A percentile compares a stretch with the other conserved stretches of the same genome.
phyloP scores from a whole-genome alignment of 2,113 vertebrate species.

The Paedocypris sp. region DNA sequence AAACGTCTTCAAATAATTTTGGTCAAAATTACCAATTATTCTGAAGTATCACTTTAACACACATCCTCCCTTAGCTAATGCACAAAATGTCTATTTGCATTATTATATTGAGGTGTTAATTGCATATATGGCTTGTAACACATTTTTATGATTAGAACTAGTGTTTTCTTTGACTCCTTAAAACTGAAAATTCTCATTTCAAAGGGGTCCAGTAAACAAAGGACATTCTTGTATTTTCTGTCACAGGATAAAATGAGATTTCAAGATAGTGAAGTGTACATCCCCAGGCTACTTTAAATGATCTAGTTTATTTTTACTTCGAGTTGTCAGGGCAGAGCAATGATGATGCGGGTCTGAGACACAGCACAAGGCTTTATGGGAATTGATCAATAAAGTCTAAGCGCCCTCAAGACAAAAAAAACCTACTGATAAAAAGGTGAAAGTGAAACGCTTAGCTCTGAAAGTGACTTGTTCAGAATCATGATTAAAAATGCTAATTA shows the following conservation, averaged over 20 bases:
- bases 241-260: not conserved
- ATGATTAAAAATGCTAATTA: not conserved
- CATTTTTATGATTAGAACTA: too few relatives aligned
- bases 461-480: not conserved
- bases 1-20: too few relatives aligned
- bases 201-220: not conserved
- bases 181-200: not conserved
- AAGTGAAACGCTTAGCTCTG: not conserved
- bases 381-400: not conserved
- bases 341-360: not conserved
- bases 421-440: not conserved
- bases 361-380: not conserved
- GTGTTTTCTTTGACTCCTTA: too few relatives aligned
- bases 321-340: slow-evolving; percentile 5
- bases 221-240: not conserved
- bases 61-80: too few relatives aligned
- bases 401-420: not conserved
- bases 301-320: slow-evolving; percentile 24
- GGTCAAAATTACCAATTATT: too few relatives aligned
- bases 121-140: too few relatives aligned
- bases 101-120: too few relatives aligned
- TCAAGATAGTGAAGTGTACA: slow-evolving; percentile 13
- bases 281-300: slow-evolving; percentile 24
- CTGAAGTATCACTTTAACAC: too few relatives aligned
- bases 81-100: too few relatives aligned